Percentiles rank a stretch among this genome's conserved stretches.
These are phyloP conservation scores for Tolypeutes matacus DNA, from an alignment of 2,797 vertebrate species.

Conservation along the genomic window DNA sequence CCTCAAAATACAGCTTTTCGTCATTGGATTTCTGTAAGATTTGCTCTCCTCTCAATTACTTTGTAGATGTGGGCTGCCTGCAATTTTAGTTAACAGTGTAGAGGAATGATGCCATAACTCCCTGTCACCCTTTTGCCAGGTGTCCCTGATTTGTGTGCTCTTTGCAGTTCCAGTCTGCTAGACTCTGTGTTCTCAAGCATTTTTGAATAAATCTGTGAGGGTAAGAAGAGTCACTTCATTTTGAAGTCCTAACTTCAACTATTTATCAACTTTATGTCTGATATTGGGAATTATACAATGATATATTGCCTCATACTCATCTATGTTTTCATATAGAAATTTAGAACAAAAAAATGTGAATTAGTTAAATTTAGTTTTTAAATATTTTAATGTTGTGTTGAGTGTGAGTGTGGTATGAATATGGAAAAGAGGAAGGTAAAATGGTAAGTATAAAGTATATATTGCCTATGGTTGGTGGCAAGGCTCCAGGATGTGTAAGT, in stretches of 20 bases:
- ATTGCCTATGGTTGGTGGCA: no score
- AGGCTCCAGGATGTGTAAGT: no score
- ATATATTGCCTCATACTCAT: background rate
- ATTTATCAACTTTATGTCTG: background rate
- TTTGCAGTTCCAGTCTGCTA: background rate
- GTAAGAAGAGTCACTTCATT: background rate
- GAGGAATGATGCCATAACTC: background rate
- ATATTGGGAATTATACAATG: background rate
- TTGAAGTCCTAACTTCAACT: background rate
- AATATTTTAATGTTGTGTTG: background rate
- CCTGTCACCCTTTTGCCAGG: background rate
- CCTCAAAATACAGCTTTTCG: background rate
- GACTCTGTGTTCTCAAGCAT: background rate
- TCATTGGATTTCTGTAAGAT: background rate
- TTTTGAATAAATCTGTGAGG: background rate
- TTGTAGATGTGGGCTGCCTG: background rate
- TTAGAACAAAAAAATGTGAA: background rate
- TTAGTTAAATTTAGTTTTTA: background rate
- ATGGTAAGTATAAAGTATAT: no score
- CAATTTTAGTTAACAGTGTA: background rate
- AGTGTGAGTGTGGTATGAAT: background rate
- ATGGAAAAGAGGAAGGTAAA: no score
- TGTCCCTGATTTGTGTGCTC: background rate
- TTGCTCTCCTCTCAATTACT: background rate
- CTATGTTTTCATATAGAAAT: slow-evolving; percentile 2